Conservation (phyloP, 2,888 invertebrate genomes). For the Cerastis rubricosa region DNA sequence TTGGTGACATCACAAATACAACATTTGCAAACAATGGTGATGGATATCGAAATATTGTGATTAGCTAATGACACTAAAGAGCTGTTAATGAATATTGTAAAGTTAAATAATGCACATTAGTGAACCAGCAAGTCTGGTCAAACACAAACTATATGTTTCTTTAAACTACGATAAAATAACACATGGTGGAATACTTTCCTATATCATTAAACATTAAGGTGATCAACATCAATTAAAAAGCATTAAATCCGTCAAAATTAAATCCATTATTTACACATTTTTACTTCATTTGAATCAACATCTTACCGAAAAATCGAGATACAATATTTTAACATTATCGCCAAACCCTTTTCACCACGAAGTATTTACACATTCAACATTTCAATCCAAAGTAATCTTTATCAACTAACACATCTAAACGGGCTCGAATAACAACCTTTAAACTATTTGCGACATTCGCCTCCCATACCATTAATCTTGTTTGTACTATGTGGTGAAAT, state of each 20-base stretch:
- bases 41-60: constrained; percentile 18
- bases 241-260: constrained; percentile 28
- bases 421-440: constrained; percentile 38
- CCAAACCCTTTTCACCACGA: constrained; percentile 61
- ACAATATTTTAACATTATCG: constrained; percentile 27
- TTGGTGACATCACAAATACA: constrained; percentile 34
- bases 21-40: constrained; percentile 26
- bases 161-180: constrained; percentile 37
- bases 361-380: constrained; percentile 54
- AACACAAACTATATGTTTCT: constrained; percentile 37
- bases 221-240: constrained; percentile 37
- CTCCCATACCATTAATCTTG: constrained; percentile 43
- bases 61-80: constrained; percentile 33
- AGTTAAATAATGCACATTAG: constrained; percentile 21
- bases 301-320: constrained; percentile 35
- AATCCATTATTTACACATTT: constrained; percentile 53
- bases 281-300: constrained; percentile 48
- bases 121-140: constrained; percentile 16
- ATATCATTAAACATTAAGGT: constrained; percentile 39
- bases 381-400: constrained; percentile 31
- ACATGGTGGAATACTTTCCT: constrained; percentile 39
- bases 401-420: constrained; percentile 35
- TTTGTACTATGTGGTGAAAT: constrained; percentile 62
- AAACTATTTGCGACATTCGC: constrained; percentile 39
- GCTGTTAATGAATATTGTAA: constrained; percentile 36